Conservation (phyloP, 1,140 invertebrate species). For the Anastrepha ludens region DNA sequence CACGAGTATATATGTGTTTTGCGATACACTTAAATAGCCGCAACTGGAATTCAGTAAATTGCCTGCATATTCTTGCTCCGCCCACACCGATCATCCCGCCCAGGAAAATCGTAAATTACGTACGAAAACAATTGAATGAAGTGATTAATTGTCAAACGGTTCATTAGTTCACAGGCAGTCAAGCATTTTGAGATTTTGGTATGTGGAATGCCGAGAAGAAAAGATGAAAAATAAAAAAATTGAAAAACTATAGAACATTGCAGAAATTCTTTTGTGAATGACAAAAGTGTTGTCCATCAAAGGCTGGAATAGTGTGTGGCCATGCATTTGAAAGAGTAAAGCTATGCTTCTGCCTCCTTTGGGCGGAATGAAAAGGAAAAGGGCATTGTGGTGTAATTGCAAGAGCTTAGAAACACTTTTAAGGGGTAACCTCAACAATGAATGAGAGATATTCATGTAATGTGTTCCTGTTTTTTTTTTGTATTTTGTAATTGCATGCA, state of each 20-base stretch:
- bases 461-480: too few species aligned
- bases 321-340: neutral
- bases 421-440: too few species aligned
- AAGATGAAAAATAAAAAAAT: too few species aligned
- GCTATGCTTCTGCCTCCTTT: neutral
- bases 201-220: neutral
- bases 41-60: conserved; percentile 15
- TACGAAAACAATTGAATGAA: conserved; percentile 29
- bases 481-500: too few species aligned
- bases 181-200: neutral
- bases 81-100: conserved; percentile 22
- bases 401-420: neutral
- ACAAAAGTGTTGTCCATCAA: conserved; percentile 23
- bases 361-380: neutral
- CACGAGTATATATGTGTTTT: neutral
- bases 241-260: neutral
- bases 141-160: conserved; percentile 33
- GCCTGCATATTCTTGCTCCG: conserved; percentile 9
- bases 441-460: too few species aligned
- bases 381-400: neutral
- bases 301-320: neutral
- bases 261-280: neutral
- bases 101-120: conserved; percentile 40
- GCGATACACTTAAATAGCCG: neutral
- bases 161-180: conserved; percentile 24